Conservation (phyloP, 1,140 invertebrate species). For the Trichogramma pretiosum region DNA sequence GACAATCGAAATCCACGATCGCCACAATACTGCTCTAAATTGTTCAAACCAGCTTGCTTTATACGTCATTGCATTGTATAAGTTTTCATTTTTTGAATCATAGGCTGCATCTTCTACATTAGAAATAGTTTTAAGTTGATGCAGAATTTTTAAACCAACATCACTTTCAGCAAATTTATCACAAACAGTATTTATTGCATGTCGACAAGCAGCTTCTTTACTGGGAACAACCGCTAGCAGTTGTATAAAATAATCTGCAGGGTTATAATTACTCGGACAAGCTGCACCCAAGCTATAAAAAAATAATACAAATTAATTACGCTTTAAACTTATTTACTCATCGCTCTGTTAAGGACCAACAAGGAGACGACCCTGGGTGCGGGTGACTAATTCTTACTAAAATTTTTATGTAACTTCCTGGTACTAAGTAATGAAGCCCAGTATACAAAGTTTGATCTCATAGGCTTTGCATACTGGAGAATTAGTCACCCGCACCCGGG, state of each 20-base stretch:
- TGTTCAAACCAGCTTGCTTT: constrained; percentile 82
- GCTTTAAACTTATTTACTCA: too few relatives aligned
- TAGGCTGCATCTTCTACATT: constrained; percentile 23
- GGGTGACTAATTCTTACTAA: too few relatives aligned
- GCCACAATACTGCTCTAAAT: constrained; percentile 81
- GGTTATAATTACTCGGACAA: constrained; percentile 85
- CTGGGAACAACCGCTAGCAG: constrained; percentile 80
- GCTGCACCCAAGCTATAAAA: constrained; percentile 57
- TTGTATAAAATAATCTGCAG: constrained; percentile 92
- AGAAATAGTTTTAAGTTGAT: constrained; percentile 45
- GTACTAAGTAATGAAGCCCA: too few relatives aligned
- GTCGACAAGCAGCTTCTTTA: constrained; percentile 62
- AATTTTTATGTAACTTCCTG: too few relatives aligned
- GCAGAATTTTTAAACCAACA: constrained; percentile 49
- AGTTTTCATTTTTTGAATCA: constrained; percentile 8
- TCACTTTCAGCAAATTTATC: constrained; percentile 62
- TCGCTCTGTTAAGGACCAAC: too few relatives aligned
- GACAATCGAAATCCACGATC: constrained; percentile 77
- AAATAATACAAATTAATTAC: background rate
- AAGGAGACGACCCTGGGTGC: too few relatives aligned
- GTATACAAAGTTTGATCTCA: too few relatives aligned
- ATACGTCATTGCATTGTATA: constrained; percentile 50
- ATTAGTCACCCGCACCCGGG: too few relatives aligned
- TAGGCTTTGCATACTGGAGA: too few relatives aligned
- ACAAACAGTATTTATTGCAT: constrained; percentile 69